Evolutionary conservation across 2,113 vertebrate species (phyloP), one percentile per base, ranked within the genome.

Genomic region (Strigops habroptila): DNA sequence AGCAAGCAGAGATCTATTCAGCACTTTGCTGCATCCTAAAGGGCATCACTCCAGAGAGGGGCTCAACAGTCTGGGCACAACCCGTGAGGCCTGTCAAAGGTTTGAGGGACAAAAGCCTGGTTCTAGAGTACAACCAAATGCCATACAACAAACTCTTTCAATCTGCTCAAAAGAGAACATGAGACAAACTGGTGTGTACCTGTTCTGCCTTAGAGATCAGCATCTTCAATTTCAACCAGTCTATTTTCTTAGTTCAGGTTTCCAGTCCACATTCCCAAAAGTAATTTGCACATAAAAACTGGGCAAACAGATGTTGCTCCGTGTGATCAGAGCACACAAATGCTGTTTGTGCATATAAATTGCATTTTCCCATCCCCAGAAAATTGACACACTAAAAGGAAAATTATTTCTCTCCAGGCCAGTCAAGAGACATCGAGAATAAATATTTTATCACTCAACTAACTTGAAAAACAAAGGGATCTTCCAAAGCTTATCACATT

Each of bases 401-500:
- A 87, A 69, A 68, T 52, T 0, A 88, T 65, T 9, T 82, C 24
- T 73, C 75, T 78, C 35, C 21, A 63, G 57, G 55, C 74, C 78
- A 88, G 62, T 21, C 74, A 82, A 82, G 53, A 91, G 44, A 65
- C 7, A 82, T 35, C 21, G 62, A 33, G 53, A 93, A 93, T 62
- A 91, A 92, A 86, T 89, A 87, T 52, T 82, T 87, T 65, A 79
- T 52, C 57, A n/a, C 23, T 12, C 33, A 71, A 78, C 63, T 82
- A 85, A 35, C 64, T 76, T 91, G 27, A 80, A 82, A 78, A 62
- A 37, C 27, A 83, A n/a, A 30, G 28, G 5, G 7, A 57, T 62
- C 41, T 78, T 55, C 59, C 12, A 27, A 91, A 86, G 27, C 52
- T 43, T 63, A 46, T 24, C 12, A n/a, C 12, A n/a, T 73, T 43